These are phyloP conservation scores for Mythimna pallens DNA, from an alignment of 2,888 invertebrate genomes.

Conservation along the genomic window DNA sequence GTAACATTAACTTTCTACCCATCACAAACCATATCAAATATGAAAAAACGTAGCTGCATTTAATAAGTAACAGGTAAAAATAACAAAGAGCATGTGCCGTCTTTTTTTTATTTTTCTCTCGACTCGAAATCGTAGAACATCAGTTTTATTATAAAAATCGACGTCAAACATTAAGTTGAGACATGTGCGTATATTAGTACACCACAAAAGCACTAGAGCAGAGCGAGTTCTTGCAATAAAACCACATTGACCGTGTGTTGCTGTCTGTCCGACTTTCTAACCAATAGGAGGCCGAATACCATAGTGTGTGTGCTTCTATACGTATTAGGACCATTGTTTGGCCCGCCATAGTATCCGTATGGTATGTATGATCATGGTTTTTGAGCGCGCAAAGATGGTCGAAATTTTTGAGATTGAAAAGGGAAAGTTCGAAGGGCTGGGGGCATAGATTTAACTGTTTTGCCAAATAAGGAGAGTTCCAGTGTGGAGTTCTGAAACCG, in stretches of 20 bases:
- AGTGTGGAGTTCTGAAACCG: slow-evolving; percentile 32
- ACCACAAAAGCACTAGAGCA: slow-evolving; percentile 81
- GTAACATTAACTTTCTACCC: slow-evolving; percentile 11
- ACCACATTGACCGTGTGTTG: slow-evolving; percentile 76
- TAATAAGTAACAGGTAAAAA: neutral
- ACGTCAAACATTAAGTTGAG: slow-evolving; percentile 56
- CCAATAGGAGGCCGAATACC: slow-evolving; percentile 69
- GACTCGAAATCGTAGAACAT: slow-evolving; percentile 30
- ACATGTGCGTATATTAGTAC: slow-evolving; percentile 75
- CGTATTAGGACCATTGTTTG: slow-evolving; percentile 75
- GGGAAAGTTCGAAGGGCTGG: slow-evolving; percentile 53
- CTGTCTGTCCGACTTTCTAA: slow-evolving; percentile 76
- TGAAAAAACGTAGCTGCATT: neutral
- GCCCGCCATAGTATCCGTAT: slow-evolving; percentile 54
- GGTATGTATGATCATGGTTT: slow-evolving; percentile 60
- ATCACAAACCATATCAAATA: slow-evolving; percentile 3
- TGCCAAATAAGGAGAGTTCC: slow-evolving; percentile 43
- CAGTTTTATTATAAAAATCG: slow-evolving; percentile 57
- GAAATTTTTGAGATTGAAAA: slow-evolving; percentile 56
- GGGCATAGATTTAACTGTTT: slow-evolving; percentile 33
- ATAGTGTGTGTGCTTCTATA: slow-evolving; percentile 69
- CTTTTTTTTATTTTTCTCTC: slow-evolving; percentile 22
- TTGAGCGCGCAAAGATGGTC: slow-evolving; percentile 47
- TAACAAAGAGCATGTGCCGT: neutral
- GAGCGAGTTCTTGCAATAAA: slow-evolving; percentile 79